Base-by-base conservation (phyloP, 2,797 vertebrate species). In the Onychomys torridus region DNA sequence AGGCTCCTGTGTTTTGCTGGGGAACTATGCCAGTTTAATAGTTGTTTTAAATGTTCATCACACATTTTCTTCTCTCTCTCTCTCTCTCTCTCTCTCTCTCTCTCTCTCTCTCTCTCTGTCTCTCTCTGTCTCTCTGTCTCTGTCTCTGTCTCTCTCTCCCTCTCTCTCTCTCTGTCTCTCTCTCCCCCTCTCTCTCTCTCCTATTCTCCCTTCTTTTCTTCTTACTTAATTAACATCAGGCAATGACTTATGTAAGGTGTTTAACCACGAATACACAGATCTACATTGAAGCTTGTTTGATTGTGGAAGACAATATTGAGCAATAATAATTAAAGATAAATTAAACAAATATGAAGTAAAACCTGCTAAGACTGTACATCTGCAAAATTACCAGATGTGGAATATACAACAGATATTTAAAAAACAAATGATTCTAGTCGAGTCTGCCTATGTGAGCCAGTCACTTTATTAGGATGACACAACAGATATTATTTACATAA, bases 21-120 rank as follows among this genome's bases (percentile, higher is more conserved):
- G 52, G 25, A 94, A 94, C 17, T 79, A 52, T 94, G 69, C 94
- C 57, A 91, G 27, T 40, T 92, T 90, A 96, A 93, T 85, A 92
- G 87, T 90, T 52, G 2, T 61, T 94, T 34, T 94, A 55, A 75
- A 87, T 65, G 90, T 90, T 92, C 27, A 95, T 88, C 37, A 91
- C 10, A 23, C 43, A 88, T 93, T 40, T 82, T 63, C 19, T 43
- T 37, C 46, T 78, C 16, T 78, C 75, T 49, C 14, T 77, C 27
- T 76, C 71, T 71, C 8, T 71, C 71, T 71, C 67, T 71, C 67
- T 29, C 65, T 69, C 34, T 73, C 16, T n/a, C 67, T 71, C 67
- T n/a, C n/a, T 43, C 37, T 27, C 43, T n/a, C n/a, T n/a, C 25
- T 10, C 5, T 11, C 11, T 37, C n/a, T n/a, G n/a, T n/a, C n/a